Conservation (phyloP, 2,888 invertebrate species). For the Glyphotaelius pellucidus region DNA sequence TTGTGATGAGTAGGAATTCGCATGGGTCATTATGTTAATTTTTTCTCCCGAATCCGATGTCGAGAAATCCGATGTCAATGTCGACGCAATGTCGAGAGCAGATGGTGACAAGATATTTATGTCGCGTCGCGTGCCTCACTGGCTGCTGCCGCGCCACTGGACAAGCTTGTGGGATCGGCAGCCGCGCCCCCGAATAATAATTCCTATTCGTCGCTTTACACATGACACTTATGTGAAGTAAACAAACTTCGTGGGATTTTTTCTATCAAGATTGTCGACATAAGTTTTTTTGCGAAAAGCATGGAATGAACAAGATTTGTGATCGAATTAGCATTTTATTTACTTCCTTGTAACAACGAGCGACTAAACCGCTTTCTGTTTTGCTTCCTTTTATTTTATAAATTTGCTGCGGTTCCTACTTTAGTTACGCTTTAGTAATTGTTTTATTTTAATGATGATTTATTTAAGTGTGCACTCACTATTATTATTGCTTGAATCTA, state of each 20-base stretch:
- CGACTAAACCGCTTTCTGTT: background rate
- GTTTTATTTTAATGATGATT: background rate
- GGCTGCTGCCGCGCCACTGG: constrained; percentile 28
- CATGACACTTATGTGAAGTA: background rate
- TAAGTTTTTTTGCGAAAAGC: background rate
- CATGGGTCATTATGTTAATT: background rate
- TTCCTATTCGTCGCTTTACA: background rate
- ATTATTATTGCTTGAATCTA: background rate
- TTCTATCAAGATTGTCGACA: background rate
- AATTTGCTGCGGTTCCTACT: background rate
- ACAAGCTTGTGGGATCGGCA: constrained; percentile 10
- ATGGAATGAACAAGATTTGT: background rate
- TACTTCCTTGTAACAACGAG: background rate
- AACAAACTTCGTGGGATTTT: background rate
- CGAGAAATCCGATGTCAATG: no score
- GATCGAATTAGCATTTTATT: background rate
- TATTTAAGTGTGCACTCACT: background rate
- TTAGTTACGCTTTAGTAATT: background rate
- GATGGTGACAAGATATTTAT: constrained; percentile 32
- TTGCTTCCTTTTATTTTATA: background rate
- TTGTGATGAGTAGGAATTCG: background rate
- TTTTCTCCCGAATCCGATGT: background rate
- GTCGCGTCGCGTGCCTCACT: constrained; percentile 37
- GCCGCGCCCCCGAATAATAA: constrained; percentile 33
- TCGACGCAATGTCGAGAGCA: constrained; percentile 13